phyloP scores from a whole-genome alignment of 2,113 vertebrate genomes.

The Thunnus maccoyii region DNA sequence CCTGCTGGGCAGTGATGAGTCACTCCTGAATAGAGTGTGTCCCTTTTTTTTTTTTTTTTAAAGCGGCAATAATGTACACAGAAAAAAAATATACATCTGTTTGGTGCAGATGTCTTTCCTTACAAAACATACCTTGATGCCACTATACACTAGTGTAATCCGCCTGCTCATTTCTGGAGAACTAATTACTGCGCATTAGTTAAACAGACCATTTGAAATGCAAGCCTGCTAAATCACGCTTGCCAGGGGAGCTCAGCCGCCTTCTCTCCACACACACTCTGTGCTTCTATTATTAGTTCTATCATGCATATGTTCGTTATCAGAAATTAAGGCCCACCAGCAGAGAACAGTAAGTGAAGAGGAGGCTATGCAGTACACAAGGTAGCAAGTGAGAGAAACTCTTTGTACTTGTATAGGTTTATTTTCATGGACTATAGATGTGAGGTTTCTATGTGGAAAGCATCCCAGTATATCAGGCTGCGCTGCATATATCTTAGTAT shows the following conservation, averaged over 20 bases:
- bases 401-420: background rate
- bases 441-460: background rate
- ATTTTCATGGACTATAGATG: background rate
- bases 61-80: slow-evolving; percentile 35
- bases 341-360: slow-evolving; percentile 34
- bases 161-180: slow-evolving; percentile 71
- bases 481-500: background rate
- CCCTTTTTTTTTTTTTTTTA: slow-evolving; percentile 18
- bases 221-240: slow-evolving; percentile 71
- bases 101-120: slow-evolving; percentile 68
- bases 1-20: slow-evolving; percentile 33
- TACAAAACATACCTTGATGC: slow-evolving; percentile 63
- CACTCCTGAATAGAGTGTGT: slow-evolving; percentile 32
- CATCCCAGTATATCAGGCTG: background rate
- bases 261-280: slow-evolving; percentile 36
- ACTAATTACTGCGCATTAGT: slow-evolving; percentile 82
- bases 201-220: slow-evolving; percentile 81
- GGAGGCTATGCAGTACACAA: slow-evolving; percentile 31
- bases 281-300: slow-evolving; percentile 79
- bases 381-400: background rate
- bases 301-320: slow-evolving; percentile 74
- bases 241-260: slow-evolving; percentile 60
- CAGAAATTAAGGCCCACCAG: slow-evolving; percentile 66
- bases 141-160: slow-evolving; percentile 54
- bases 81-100: slow-evolving; percentile 57